Base-by-base conservation (phyloP, 2,113 vertebrate species). In the Shinisaurus crocodilurus region DNA sequence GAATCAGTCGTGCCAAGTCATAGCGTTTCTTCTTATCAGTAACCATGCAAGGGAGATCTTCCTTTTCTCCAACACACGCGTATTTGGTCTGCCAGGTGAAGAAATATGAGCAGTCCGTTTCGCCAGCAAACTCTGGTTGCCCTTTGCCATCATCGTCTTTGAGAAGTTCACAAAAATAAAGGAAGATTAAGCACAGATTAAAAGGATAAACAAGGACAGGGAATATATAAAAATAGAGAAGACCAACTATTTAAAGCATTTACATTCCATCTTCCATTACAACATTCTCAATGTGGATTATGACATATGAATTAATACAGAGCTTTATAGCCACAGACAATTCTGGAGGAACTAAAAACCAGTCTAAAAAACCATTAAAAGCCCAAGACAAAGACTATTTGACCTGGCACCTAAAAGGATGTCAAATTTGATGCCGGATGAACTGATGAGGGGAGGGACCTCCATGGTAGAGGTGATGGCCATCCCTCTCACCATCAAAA, bases 31-130 rank as follows among this genome's bases (percentile, higher is more conserved):
- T 97, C 76, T 96, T 97, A 0, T 98, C 97, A 3, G 95, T 92
- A 89, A 98, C 97, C 57, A 97, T 94, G 57, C 99, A 99, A 76
- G 98, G 96, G 3, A 99, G 96, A 48, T 98, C 98, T 94, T 99
- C 97, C 88, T 98, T 98, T 96, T 99, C 98, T 82, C 98, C 97
- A 90, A 98, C 86, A 27, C 99, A 99, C 0, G 99, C 99, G 0
- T 98, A 97, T 10, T 96, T 96, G 0, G 99, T 99, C 85, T 98
- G 97, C 99, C 99, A 99, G 12, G 98, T 96, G 23, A 99, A 99
- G 95, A 98, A 99, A 93, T 99, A 99, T 0, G 99, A 99, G 94
- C 99, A 99, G 96, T 99, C 98, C 0, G 98, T 98, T 96, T 99
- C 99, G 3, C 98, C 98, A 0, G 96, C 94, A 72, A 99, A 99